Evolutionary conservation across 2,797 vertebrate genomes (phyloP).

Genomic region (Prunella strophiata): DNA sequence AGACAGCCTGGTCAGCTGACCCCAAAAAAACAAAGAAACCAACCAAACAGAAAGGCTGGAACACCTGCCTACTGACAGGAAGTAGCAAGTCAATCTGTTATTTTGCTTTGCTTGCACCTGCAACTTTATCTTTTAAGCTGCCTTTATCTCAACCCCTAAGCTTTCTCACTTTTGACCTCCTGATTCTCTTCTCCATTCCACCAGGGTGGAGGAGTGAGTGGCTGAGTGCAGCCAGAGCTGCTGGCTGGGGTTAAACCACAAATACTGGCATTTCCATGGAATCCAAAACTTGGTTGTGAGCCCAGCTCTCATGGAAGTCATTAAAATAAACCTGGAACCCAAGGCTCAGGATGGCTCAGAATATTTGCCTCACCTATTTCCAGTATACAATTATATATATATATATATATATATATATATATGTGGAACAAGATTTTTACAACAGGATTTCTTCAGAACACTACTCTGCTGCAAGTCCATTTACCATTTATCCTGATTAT

Average conservation of each 20-base stretch:
- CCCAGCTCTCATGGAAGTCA: not conserved
- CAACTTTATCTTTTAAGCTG: not conserved
- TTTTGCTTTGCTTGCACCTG: not conserved
- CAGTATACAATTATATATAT: not conserved
- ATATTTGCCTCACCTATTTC: not conserved
- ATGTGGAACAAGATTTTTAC: not conserved
- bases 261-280: not conserved
- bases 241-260: not conserved
- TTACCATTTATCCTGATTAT: not conserved
- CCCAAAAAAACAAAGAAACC: not conserved
- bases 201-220: not conserved
- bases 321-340: not conserved
- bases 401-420: not conserved
- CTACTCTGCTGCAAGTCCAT: not conserved
- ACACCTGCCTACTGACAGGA: not conserved
- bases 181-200: not conserved
- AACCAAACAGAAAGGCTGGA: not conserved
- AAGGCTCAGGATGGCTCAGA: not conserved
- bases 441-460: not conserved
- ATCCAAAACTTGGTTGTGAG: not conserved
- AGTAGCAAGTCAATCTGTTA: not conserved
- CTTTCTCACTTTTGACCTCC: not conserved
- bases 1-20: not conserved
- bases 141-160: not conserved
- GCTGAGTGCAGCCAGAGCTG: not conserved